Base-by-base conservation (phyloP, 2,113 vertebrate genomes). In the Columbina picui region DNA sequence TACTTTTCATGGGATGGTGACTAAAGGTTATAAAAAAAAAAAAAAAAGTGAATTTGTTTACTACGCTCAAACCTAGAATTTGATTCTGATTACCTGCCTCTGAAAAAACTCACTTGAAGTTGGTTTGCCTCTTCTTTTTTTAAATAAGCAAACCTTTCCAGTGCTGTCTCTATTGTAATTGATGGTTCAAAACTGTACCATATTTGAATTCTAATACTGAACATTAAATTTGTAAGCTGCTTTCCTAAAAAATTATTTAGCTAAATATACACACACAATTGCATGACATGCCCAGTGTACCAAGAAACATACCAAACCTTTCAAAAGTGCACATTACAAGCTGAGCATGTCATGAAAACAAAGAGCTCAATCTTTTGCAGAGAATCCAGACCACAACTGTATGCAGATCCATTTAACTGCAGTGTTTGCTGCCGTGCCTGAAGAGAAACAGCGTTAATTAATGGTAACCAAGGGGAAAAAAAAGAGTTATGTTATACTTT, bases 291-390 rank as follows among this genome's bases (percentile, higher is more conserved):
- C 96, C 93, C 96, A 96, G 95, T 81, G 83, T 97, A 96, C 60
- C 92, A 92, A 97, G 87, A 97, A 96, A 96, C 94, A 95, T 94
- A 94, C 93, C 96, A 94, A 97, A 97, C 90, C 93, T 97, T 96
- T 97, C 85, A 96, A 96, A 96, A 96, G 90, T 95, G 93, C 92
- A 96, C 93, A 97, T 81, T 97, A 96, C 88, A 97, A 97, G 93
- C 96, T 97, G 96, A 96, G 95, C 93, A 97, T 96, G 95, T 96
- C 95, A 97, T 96, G 93, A 96, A 96, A 97, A 96, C 92, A 96
- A 97, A 97, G 94, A 97, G 95, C 87, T 94, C 95, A 95, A 96
- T 97, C 95, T 97, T 97, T 97, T 96, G 95, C 93, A 96, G 95
- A 96, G 95, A 97, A 90, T 96, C 95, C 95, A 97, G 92, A 96